Conservation (phyloP, 2,888 invertebrate genomes). For the Micoletzkya japonica region DNA sequence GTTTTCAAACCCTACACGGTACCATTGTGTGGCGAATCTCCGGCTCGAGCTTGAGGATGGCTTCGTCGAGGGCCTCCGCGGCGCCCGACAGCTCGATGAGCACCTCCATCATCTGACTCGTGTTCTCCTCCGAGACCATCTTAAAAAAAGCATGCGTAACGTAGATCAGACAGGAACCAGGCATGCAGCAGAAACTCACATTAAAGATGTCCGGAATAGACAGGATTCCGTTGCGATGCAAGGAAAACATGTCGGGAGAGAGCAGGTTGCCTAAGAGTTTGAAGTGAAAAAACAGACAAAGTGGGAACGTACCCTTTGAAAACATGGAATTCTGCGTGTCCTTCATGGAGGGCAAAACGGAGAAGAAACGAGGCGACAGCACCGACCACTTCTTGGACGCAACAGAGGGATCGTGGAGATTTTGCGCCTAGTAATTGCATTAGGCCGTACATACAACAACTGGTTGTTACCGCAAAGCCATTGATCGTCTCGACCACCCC, state of each 20-base stretch:
- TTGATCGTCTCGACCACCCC: slow-evolving; percentile 30
- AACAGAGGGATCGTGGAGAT: background rate
- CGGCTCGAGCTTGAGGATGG: slow-evolving; percentile 25
- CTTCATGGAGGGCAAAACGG: slow-evolving; percentile 42
- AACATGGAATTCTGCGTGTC: slow-evolving; percentile 16
- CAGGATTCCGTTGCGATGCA: slow-evolving; percentile 55
- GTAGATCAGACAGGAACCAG: no score
- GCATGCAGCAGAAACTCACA: slow-evolving; percentile 35
- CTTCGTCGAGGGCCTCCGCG: slow-evolving; percentile 29
- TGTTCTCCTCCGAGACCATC: slow-evolving; percentile 13
- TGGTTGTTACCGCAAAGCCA: slow-evolving; percentile 25
- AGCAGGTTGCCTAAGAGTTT: slow-evolving; percentile 29
- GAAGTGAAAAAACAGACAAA: background rate
- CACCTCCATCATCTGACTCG: slow-evolving; percentile 45
- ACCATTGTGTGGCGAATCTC: slow-evolving; percentile 32
- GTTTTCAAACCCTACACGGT: no score
- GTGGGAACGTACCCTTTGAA: slow-evolving; percentile 7
- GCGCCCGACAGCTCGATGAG: slow-evolving; percentile 37
- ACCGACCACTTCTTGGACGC: slow-evolving; percentile 39
- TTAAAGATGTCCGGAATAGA: slow-evolving; percentile 51
- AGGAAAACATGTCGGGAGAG: slow-evolving; percentile 52
- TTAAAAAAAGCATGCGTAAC: background rate
- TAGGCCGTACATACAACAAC: no score
- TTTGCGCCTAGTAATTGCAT: background rate
- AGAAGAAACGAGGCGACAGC: slow-evolving; percentile 49